Evolutionary conservation across 1,140 invertebrate species (phyloP).

Genomic region (Danaus plexippus): DNA sequence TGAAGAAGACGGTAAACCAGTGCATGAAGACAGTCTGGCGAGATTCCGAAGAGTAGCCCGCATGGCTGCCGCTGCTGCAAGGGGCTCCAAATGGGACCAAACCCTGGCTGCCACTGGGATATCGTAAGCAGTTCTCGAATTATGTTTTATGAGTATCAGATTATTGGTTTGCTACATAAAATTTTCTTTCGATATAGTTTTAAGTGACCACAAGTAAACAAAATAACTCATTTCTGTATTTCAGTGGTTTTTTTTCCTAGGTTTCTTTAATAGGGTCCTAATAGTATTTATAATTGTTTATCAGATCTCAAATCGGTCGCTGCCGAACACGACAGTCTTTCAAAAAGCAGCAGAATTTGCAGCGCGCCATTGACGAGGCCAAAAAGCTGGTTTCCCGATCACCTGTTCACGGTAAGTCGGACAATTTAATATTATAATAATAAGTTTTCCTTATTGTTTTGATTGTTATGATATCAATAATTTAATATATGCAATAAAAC

Average conservation of each 20-base stretch:
- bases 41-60: constrained; percentile 82
- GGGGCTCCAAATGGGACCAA: constrained; percentile 79
- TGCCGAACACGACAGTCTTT: constrained; percentile 78
- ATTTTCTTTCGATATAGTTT: too few species aligned
- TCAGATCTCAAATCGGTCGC: constrained; percentile 82
- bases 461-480: too few species aligned
- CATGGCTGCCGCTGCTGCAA: constrained; percentile 78
- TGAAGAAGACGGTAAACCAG: constrained; percentile 73
- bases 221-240: too few species aligned
- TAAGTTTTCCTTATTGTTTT: too few species aligned
- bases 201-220: too few species aligned
- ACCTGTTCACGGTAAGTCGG: constrained; percentile 58
- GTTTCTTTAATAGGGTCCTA: too few species aligned
- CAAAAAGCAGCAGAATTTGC: constrained; percentile 81
- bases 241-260: too few species aligned
- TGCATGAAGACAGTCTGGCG: constrained; percentile 76
- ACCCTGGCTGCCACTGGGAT: constrained; percentile 75
- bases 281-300: constrained; percentile 3
- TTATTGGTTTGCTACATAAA: too few species aligned
- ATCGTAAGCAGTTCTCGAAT: constrained; percentile 56
- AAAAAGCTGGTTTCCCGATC: constrained; percentile 71
- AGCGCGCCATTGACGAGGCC: constrained; percentile 84
- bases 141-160: too few species aligned
- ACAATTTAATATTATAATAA: background rate
- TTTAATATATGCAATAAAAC: background rate